Evolutionary conservation across 2,888 invertebrate species (phyloP).

Genomic region (Oxystoma pomonae): DNA sequence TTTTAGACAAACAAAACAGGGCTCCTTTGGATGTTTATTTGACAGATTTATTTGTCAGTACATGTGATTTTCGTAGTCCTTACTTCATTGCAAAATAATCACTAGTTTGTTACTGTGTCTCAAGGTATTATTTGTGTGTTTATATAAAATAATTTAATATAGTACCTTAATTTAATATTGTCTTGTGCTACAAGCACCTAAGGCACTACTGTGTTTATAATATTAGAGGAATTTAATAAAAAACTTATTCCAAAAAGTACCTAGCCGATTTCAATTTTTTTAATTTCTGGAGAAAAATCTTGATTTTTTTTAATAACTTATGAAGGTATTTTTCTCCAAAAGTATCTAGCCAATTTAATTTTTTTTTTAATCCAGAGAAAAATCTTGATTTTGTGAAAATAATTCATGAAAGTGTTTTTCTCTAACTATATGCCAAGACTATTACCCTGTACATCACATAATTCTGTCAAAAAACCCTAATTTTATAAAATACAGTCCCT

Average conservation of each 20-base stretch:
- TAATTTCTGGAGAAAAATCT: no score
- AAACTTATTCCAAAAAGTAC: background rate
- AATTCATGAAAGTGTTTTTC: no score
- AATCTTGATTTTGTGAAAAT: no score
- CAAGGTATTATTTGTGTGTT: background rate
- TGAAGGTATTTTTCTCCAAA: no score
- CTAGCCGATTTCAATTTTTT: background rate
- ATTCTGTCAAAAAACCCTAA: no score
- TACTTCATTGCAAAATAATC: constrained; percentile 1
- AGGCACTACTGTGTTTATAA: background rate
- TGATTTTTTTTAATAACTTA: no score
- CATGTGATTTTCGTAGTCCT: background rate
- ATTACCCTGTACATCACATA: no score
- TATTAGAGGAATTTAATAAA: background rate
- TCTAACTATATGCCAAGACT: no score
- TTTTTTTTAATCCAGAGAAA: no score
- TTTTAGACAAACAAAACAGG: no score
- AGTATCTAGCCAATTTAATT: no score
- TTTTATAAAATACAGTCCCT: no score
- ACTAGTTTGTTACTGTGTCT: constrained; percentile 4
- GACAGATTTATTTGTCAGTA: background rate
- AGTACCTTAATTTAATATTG: background rate
- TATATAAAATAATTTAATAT: background rate
- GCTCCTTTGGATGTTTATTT: background rate
- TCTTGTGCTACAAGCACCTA: background rate